These are phyloP conservation scores for Pseudococcus jackbeardsleyi DNA, from an alignment of 2,888 invertebrate genomes.

Conservation along the genomic window DNA sequence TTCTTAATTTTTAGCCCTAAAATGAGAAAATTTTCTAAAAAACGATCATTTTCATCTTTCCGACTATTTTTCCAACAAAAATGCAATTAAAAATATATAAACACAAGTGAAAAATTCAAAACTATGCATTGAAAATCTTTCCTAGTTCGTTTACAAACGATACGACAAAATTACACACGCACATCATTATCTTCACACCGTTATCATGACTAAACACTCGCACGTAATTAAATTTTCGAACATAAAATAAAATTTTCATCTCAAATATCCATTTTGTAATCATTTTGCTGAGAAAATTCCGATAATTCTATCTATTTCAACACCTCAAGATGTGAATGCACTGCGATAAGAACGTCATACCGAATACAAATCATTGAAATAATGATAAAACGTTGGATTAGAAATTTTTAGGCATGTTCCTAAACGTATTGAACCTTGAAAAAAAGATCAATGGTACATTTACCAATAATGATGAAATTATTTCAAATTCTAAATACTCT, in stretches of 20 bases:
- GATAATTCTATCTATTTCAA: not conserved
- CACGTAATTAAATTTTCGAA: not conserved
- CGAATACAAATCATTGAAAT: not conserved
- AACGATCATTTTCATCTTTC: too few relatives aligned
- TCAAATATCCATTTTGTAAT: not conserved
- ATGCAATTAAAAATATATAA: too few relatives aligned
- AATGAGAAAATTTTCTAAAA: too few relatives aligned
- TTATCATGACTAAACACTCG: not conserved
- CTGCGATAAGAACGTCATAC: not conserved
- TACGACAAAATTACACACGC: too few relatives aligned
- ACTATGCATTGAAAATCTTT: too few relatives aligned
- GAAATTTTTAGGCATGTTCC: not conserved
- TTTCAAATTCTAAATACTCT: constrained; percentile 15
- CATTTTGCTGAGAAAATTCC: not conserved
- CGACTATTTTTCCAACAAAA: too few relatives aligned
- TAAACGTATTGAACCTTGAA: constrained; percentile 39
- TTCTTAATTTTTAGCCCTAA: too few relatives aligned
- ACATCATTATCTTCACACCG: not conserved
- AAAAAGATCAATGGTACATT: not conserved
- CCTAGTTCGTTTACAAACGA: too few relatives aligned
- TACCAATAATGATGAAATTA: constrained; percentile 8
- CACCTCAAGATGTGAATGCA: constrained; percentile 15
- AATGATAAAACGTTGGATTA: not conserved
- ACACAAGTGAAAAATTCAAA: too few relatives aligned
- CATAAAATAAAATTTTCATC: not conserved